Evolutionary conservation across 2,113 vertebrate genomes (phyloP).

Genomic region (Lucifuga dentata): DNA sequence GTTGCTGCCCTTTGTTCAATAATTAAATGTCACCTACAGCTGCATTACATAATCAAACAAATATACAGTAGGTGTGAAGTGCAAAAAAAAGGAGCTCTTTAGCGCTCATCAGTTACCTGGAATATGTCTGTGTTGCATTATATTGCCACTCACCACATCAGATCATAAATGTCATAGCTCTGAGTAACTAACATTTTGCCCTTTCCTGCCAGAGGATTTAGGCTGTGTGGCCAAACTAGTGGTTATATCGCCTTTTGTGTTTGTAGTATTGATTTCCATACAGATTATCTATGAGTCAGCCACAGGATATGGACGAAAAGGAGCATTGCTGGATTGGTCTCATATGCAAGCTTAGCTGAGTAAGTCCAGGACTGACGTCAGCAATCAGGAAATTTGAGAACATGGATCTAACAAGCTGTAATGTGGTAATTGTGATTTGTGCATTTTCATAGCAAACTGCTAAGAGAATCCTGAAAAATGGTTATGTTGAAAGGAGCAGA

Average conservation of each 20-base stretch:
- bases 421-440: no score
- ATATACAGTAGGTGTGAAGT: conserved; percentile 18
- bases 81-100: neutral
- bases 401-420: conserved; percentile 21
- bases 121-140: neutral
- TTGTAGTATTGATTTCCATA: conserved; percentile 75
- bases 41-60: conserved; percentile 35
- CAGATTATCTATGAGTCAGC: conserved; percentile 75
- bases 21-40: conserved; percentile 30
- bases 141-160: conserved; percentile 13
- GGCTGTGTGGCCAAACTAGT: conserved; percentile 31
- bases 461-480: neutral
- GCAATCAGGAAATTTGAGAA: conserved; percentile 49
- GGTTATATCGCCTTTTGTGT: conserved; percentile 59
- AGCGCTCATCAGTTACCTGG: conserved; percentile 4
- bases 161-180: conserved; percentile 27
- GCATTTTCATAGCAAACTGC: neutral
- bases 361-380: conserved; percentile 65
- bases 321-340: conserved; percentile 44
- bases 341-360: conserved; percentile 75
- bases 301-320: conserved; percentile 64
- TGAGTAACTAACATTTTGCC: conserved; percentile 6
- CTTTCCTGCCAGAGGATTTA: conserved; percentile 26
- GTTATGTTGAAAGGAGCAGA: neutral
- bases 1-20: conserved; percentile 27